These are phyloP conservation scores for Oedothorax gibbosus DNA, from an alignment of 1,140 invertebrate species.

Conservation along the genomic window DNA sequence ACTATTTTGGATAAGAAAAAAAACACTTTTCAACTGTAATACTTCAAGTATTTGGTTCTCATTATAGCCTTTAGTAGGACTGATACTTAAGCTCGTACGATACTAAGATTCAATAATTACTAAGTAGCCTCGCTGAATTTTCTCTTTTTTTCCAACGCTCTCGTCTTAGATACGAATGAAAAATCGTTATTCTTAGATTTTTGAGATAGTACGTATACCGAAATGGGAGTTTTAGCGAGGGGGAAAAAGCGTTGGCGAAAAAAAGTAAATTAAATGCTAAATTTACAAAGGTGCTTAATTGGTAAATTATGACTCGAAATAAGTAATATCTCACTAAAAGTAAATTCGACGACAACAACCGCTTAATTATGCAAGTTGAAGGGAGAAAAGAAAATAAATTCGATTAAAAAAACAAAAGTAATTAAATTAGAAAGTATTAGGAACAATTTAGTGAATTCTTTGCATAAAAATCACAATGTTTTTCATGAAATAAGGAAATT, in stretches of 20 bases:
- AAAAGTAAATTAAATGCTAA: constrained; percentile 55
- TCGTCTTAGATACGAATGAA: constrained; percentile 43
- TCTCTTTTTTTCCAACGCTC: constrained; percentile 18
- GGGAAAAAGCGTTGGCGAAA: neutral
- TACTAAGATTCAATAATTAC: constrained; percentile 59
- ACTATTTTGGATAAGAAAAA: too few species aligned
- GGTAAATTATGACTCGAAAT: constrained; percentile 52
- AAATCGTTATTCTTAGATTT: constrained; percentile 57
- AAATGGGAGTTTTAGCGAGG: neutral
- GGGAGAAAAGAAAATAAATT: constrained; percentile 25
- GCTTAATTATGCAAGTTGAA: constrained; percentile 51
- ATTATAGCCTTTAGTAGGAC: too few species aligned
- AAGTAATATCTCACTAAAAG: constrained; percentile 39
- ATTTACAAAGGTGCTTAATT: constrained; percentile 49
- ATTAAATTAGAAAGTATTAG: constrained; percentile 37
- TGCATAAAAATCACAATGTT: too few species aligned
- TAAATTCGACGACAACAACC: constrained; percentile 19
- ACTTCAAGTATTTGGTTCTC: too few species aligned
- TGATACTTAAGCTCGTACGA: neutral
- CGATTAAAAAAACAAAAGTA: constrained; percentile 10
- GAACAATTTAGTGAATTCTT: constrained; percentile 3
- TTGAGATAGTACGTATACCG: constrained; percentile 25
- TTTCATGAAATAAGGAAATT: too few species aligned
- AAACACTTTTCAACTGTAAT: too few species aligned
- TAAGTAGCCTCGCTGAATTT: neutral